Conservation (phyloP, 2,888 invertebrate genomes). For the Linnaemya tessellans region DNA sequence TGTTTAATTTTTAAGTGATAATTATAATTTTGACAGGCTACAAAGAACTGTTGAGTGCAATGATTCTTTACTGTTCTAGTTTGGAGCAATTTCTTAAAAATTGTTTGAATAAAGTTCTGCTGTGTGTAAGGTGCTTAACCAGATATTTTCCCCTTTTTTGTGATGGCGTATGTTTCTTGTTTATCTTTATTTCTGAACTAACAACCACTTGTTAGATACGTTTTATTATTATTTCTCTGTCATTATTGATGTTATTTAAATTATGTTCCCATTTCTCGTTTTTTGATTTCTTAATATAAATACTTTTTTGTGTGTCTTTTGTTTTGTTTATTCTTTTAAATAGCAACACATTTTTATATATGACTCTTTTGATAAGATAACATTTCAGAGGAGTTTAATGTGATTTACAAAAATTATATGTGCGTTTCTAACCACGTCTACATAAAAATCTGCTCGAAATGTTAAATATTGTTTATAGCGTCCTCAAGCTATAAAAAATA, state of each 20-base stretch:
- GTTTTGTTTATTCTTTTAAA: conserved; percentile 41
- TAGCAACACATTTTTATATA: conserved; percentile 53
- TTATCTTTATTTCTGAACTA: conserved; percentile 42
- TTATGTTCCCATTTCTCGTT: conserved; percentile 76
- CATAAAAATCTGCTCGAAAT: background rate
- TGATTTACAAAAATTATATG: conserved; percentile 26
- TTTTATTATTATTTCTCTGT: conserved; percentile 10
- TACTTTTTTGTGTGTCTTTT: background rate
- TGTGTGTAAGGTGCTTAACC: conserved; percentile 2
- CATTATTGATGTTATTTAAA: conserved; percentile 63
- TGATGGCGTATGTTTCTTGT: background rate
- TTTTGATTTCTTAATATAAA: conserved; percentile 39
- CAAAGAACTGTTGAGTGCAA: conserved; percentile 33
- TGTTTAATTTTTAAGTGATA: conserved; percentile 25
- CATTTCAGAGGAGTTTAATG: conserved; percentile 41
- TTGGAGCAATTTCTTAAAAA: conserved; percentile 18
- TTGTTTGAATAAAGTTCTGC: background rate
- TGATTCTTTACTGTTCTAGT: conserved; percentile 24
- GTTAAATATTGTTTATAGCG: background rate
- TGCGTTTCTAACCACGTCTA: background rate
- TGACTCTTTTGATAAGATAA: conserved; percentile 66
- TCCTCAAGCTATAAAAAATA: background rate
- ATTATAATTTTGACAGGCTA: conserved; percentile 46
- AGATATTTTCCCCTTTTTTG: background rate
- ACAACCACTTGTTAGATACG: conserved; percentile 53